Evolutionary conservation across 2,113 vertebrate species (phyloP).

Genomic region (Bostrychus sinensis): DNA sequence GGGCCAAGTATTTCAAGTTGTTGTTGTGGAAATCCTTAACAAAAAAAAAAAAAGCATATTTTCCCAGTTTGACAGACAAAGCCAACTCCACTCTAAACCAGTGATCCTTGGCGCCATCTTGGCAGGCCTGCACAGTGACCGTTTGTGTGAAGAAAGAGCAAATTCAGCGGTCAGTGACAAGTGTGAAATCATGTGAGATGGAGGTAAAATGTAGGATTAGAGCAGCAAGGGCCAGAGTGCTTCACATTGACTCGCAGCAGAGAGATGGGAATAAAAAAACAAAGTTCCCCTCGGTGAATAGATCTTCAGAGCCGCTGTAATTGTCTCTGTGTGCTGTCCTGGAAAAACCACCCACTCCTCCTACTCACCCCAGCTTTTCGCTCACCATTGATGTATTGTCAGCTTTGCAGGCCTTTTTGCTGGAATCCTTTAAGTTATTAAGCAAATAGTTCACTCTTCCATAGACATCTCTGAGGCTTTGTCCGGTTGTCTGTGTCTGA

Average conservation of each 20-base stretch:
- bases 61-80: slow-evolving; percentile 25
- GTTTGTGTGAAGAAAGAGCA: slow-evolving; percentile 58
- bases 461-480: neutral
- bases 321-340: slow-evolving; percentile 58
- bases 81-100: slow-evolving; percentile 11
- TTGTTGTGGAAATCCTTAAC: slow-evolving; percentile 45
- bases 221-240: slow-evolving; percentile 43
- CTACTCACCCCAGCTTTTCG: slow-evolving; percentile 37
- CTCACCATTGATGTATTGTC: slow-evolving; percentile 15
- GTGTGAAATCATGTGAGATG: slow-evolving; percentile 77
- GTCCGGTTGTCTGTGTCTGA: no score
- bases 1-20: slow-evolving; percentile 33
- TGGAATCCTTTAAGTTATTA: slow-evolving; percentile 21
- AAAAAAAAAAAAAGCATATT: slow-evolving; percentile 28
- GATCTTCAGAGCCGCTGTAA: slow-evolving; percentile 57
- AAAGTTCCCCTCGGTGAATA: slow-evolving; percentile 52
- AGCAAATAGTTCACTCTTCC: slow-evolving; percentile 1
- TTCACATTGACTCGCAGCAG: slow-evolving; percentile 37
- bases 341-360: slow-evolving; percentile 51
- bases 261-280: slow-evolving; percentile 22
- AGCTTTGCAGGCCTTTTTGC: slow-evolving; percentile 16
- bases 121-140: slow-evolving; percentile 50
- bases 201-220: slow-evolving; percentile 70
- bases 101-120: slow-evolving; percentile 52
- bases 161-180: slow-evolving; percentile 68